Conservation (phyloP, 2,113 vertebrate genomes). For the Myotis yumanensis region DNA sequence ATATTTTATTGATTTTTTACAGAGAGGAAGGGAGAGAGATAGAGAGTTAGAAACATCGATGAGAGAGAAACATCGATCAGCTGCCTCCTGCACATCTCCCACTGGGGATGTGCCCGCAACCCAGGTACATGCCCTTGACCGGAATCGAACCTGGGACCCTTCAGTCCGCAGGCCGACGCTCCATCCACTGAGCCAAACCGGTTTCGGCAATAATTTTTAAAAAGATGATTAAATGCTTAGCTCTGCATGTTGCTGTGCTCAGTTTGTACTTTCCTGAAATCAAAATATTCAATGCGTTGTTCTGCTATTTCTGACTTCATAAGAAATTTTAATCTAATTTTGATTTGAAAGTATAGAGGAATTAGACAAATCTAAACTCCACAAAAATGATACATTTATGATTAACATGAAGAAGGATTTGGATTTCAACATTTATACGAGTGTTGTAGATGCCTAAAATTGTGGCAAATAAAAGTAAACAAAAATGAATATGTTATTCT, state of each 20-base stretch:
- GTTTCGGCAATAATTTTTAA: neutral
- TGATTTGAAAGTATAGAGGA: slow-evolving; percentile 34
- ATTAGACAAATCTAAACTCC: neutral
- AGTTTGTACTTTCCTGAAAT: neutral
- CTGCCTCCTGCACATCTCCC: too few species aligned
- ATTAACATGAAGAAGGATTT: slow-evolving; percentile 24
- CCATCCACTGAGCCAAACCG: too few species aligned
- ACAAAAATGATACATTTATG: neutral
- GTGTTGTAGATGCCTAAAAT: neutral
- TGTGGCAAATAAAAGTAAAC: neutral
- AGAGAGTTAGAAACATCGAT: too few species aligned
- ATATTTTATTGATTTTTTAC: too few species aligned
- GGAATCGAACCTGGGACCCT: too few species aligned
- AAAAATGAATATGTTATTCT: neutral
- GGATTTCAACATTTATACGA: neutral
- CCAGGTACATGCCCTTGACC: too few species aligned
- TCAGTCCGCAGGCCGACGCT: too few species aligned
- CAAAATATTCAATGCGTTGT: neutral
- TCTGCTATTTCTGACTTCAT: neutral
- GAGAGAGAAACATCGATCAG: too few species aligned
- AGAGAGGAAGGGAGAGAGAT: too few species aligned
- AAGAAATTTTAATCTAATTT: neutral
- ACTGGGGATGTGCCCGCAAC: too few species aligned
- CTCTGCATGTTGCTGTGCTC: neutral
- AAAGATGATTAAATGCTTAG: neutral